Percentiles rank a stretch among this genome's conserved stretches.
phyloP scores from a whole-genome alignment of 2,113 vertebrate species.

The Vulpes lagopus region DNA sequence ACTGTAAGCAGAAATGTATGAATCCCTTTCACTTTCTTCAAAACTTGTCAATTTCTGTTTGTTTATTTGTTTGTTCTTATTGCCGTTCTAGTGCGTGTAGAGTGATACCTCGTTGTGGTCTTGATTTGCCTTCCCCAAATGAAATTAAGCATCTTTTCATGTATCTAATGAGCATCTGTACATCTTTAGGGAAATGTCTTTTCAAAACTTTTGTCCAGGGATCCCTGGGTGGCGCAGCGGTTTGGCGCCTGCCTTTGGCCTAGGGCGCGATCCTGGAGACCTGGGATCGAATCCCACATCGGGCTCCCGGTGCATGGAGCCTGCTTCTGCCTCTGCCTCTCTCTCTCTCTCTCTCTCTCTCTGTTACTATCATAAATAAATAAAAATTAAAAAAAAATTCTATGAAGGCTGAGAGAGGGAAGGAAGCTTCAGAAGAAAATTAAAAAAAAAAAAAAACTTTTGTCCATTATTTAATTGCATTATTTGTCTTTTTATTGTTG shows the following conservation, averaged over 20 bases:
- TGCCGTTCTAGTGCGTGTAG: not conserved
- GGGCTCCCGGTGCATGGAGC: no score
- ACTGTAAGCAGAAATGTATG: not conserved
- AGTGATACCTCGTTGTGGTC: not conserved
- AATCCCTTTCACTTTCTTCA: not conserved
- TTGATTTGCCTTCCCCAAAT: not conserved
- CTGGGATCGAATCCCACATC: no score
- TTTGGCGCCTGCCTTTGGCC: no score
- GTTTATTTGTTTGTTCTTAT: not conserved
- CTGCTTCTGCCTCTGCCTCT: no score
- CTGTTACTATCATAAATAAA: no score
- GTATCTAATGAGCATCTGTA: not conserved
- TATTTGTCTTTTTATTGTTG: not conserved
- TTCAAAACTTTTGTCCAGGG: not conserved
- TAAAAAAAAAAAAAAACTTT: no score
- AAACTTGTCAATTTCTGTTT: not conserved
- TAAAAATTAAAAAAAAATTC: no score
- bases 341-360: no score
- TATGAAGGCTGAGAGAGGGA: no score
- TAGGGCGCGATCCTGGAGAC: no score
- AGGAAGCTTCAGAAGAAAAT: no score
- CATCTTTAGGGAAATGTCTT: not conserved
- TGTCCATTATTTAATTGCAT: not conserved
- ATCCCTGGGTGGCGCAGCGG: no score
- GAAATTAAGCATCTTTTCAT: not conserved